Percentiles rank a stretch among this genome's conserved stretches.
phyloP scores from a whole-genome alignment of 64 coral and sea anemone species.

The Pocillopora damicornis region DNA sequence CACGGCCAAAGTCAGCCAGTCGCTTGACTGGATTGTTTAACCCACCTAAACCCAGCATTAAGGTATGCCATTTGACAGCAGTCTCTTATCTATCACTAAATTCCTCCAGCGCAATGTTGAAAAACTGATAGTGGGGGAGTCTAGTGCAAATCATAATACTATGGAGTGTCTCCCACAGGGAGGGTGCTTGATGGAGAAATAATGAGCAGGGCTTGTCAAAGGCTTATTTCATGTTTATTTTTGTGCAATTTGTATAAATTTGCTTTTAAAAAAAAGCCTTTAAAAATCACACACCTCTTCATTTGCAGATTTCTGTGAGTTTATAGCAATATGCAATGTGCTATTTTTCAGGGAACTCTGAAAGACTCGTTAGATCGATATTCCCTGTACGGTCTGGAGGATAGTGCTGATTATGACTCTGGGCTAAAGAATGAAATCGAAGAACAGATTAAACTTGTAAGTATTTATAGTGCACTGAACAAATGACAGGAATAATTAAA shows the following conservation, averaged over 20 bases:
- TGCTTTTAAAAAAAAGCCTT: too few relatives aligned
- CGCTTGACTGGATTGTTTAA: slow-evolving; percentile 74
- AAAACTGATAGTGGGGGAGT: too few relatives aligned
- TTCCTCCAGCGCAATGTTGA: too few relatives aligned
- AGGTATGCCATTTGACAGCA: slow-evolving; percentile 35
- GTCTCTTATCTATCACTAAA: too few relatives aligned
- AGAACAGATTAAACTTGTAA: slow-evolving; percentile 44
- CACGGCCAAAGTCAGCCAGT: slow-evolving; percentile 62
- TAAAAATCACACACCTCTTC: too few relatives aligned
- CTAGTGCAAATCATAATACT: too few relatives aligned
- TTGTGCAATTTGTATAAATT: too few relatives aligned
- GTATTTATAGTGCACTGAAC: neutral
- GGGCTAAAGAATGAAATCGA: slow-evolving; percentile 37
- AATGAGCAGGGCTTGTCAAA: too few relatives aligned
- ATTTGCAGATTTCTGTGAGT: neutral
- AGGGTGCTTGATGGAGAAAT: too few relatives aligned
- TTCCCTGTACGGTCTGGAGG: slow-evolving; percentile 39
- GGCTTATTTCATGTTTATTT: too few relatives aligned
- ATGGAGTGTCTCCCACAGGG: too few relatives aligned
- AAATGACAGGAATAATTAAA: neutral
- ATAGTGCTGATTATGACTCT: slow-evolving; percentile 1
- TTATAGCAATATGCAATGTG: neutral
- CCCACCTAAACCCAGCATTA: slow-evolving; percentile 56
- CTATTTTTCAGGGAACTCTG: slow-evolving; percentile 7
- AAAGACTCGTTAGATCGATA: slow-evolving; percentile 45